Conservation (phyloP, 2,888 invertebrate species). For the Eristalinus sepulchralis region DNA sequence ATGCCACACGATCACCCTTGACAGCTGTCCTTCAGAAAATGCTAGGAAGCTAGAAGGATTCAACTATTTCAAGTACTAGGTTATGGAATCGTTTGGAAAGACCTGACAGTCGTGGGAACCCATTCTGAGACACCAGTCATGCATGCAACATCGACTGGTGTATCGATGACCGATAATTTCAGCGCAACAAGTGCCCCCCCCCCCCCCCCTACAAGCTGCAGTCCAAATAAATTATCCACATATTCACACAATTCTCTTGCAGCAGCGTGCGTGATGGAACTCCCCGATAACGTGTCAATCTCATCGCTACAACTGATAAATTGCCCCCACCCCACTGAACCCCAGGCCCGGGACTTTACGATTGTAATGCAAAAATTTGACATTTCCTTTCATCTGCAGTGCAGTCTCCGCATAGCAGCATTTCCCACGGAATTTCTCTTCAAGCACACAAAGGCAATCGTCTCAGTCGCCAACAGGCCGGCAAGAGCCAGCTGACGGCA, state of each 20-base stretch:
- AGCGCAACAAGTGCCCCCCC: background rate
- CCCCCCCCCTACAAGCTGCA: background rate
- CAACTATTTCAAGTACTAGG: too few species aligned
- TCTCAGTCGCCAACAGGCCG: conserved; percentile 16
- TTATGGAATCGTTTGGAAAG: too few species aligned
- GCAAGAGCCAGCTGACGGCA: background rate
- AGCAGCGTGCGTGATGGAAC: conserved; percentile 20
- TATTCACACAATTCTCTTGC: conserved; percentile 25
- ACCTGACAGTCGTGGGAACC: too few species aligned
- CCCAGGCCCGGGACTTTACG: conserved; percentile 53
- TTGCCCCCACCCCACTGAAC: conserved; percentile 6
- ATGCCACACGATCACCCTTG: too few species aligned
- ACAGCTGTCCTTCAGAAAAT: too few species aligned
- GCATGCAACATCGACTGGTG: background rate
- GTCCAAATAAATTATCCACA: conserved; percentile 24
- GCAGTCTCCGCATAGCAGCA: background rate
- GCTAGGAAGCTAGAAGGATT: too few species aligned
- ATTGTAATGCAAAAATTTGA: conserved; percentile 68
- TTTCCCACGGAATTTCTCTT: conserved; percentile 67
- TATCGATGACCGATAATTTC: background rate
- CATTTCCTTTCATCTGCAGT: conserved; percentile 67
- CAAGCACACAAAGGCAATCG: conserved; percentile 57
- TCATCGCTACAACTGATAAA: conserved; percentile 41
- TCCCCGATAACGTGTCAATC: conserved; percentile 51
- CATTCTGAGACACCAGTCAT: too few species aligned